Evolutionary conservation across 2,797 vertebrate species (phyloP).

Genomic region (Manis crassicaudata): DNA sequence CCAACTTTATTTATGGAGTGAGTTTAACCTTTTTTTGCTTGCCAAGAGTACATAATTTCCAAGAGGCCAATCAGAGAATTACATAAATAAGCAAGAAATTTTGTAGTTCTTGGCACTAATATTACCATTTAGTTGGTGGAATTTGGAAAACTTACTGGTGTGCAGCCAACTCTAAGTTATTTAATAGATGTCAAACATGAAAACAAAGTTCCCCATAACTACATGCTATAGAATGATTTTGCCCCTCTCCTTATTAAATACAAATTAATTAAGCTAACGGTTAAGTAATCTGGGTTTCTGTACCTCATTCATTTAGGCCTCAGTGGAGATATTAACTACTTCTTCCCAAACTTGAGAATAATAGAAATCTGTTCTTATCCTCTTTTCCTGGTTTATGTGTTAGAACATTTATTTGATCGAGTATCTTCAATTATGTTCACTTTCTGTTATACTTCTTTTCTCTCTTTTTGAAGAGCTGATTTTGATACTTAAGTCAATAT

Average conservation of each 20-base stretch:
- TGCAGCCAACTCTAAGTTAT: background rate
- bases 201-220: background rate
- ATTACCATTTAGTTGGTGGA: background rate
- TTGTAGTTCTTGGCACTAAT: background rate
- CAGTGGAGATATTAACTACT: background rate
- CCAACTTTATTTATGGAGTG: constrained; percentile 39
- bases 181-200: constrained; percentile 11
- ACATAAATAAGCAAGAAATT: constrained; percentile 11
- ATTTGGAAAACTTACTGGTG: background rate
- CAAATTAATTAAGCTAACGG: background rate
- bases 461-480: background rate
- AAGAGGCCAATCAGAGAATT: constrained; percentile 40
- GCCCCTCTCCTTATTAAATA: background rate
- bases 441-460: background rate
- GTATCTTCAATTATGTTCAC: background rate
- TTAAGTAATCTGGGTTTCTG: background rate
- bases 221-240: background rate
- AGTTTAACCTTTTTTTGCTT: constrained; percentile 33
- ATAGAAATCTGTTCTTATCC: background rate
- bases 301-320: background rate
- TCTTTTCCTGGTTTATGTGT: constrained; percentile 9
- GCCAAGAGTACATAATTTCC: background rate
- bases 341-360: background rate
- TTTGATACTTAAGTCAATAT: constrained; percentile 13
- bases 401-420: constrained; percentile 2